Percentiles rank a stretch among this genome's conserved stretches.
Conservation (phyloP, 1,140 invertebrate species). For the Metaphire vulgaris region DNA sequence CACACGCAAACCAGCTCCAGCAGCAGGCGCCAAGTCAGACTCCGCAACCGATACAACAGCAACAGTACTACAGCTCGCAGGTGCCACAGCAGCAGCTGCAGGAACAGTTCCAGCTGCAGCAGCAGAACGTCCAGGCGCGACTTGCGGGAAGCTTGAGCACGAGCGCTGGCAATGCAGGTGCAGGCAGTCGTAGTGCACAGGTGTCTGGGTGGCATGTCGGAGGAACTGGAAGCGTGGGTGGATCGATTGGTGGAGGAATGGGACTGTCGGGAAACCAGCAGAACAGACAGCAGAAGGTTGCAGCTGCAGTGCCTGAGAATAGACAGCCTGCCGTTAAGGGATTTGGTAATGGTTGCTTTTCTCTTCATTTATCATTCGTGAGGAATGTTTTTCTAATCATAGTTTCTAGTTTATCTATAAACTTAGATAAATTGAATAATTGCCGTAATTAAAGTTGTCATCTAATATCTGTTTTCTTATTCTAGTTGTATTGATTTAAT, state of each 20-base stretch:
- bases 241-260: background rate
- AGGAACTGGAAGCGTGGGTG: too few relatives aligned
- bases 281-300: conserved; percentile 1
- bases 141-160: conserved; percentile 26
- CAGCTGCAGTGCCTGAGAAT: too few relatives aligned
- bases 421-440: too few relatives aligned
- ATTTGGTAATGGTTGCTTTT: too few relatives aligned
- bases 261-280: background rate
- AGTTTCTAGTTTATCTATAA: too few relatives aligned
- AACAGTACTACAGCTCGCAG: background rate
- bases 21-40: background rate
- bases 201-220: background rate
- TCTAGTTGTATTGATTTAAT: too few relatives aligned
- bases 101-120: conserved; percentile 24
- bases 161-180: background rate
- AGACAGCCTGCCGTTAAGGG: too few relatives aligned
- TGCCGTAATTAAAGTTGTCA: too few relatives aligned
- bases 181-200: background rate
- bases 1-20: too few relatives aligned
- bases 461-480: too few relatives aligned
- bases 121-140: conserved; percentile 24
- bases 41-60: background rate
- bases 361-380: too few relatives aligned
- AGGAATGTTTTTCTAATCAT: too few relatives aligned
- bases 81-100: conserved; percentile 32